phyloP scores from a whole-genome alignment of 2,888 invertebrate species.

The Apodemia mormo region DNA sequence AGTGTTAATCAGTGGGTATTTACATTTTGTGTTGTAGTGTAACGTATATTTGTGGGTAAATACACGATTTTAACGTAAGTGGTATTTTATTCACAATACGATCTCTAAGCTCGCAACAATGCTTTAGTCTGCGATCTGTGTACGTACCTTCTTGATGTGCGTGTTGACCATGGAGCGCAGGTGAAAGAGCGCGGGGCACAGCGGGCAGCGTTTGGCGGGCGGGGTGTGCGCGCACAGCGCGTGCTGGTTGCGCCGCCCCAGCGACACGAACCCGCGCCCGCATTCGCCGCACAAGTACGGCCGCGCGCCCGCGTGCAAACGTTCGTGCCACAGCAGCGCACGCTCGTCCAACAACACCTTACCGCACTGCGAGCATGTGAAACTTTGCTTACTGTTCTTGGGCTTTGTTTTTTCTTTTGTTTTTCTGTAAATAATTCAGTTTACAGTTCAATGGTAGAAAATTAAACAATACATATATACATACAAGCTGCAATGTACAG shows the following conservation, averaged over 20 bases:
- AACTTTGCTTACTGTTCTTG: slow-evolving; percentile 36
- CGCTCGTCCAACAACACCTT: slow-evolving; percentile 62
- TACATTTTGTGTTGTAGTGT: no score
- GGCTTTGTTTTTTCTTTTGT: slow-evolving; percentile 24
- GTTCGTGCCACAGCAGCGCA: slow-evolving; percentile 63
- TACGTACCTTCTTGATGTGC: slow-evolving; percentile 64
- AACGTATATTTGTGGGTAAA: no score
- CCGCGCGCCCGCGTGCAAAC: slow-evolving; percentile 64
- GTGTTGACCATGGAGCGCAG: slow-evolving; percentile 74
- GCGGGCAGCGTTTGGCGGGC: slow-evolving; percentile 67
- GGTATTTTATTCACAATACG: no score
- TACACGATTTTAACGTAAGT: no score
- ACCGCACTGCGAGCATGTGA: slow-evolving; percentile 56
- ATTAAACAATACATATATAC: no score
- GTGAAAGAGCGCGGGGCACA: slow-evolving; percentile 74
- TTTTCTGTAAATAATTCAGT: slow-evolving; percentile 19
- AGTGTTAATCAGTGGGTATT: no score
- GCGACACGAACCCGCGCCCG: slow-evolving; percentile 64
- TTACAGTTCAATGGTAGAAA: no score
- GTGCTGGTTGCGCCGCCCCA: slow-evolving; percentile 72
- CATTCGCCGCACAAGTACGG: slow-evolving; percentile 66
- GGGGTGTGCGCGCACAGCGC: slow-evolving; percentile 63
- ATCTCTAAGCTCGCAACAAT: no score
- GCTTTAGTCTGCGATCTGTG: no score
- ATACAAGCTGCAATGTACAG: no score